A percentile compares a stretch with the other conserved stretches of the same genome.
phyloP scores from a whole-genome alignment of 2,113 vertebrate genomes.

The Willisornis vidua region DNA sequence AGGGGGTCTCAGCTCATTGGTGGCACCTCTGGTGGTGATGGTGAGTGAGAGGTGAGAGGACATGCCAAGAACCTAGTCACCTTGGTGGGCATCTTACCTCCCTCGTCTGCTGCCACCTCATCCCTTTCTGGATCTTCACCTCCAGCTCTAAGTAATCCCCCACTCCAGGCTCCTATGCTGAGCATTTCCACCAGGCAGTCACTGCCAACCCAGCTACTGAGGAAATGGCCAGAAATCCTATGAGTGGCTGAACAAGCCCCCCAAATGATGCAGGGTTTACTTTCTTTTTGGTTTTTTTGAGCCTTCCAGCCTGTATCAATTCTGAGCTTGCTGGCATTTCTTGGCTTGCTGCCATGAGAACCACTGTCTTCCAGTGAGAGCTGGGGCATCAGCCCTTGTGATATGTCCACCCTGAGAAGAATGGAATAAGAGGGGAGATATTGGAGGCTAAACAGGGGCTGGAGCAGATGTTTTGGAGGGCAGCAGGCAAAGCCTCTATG shows the following conservation, averaged over 20 bases:
- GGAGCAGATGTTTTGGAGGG: not conserved
- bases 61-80: accelerated
- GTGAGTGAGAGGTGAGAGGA: not conserved
- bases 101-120: not conserved
- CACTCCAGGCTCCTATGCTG: accelerated
- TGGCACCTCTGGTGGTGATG: not conserved
- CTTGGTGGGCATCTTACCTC: not conserved
- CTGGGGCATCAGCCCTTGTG: not conserved
- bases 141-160: not conserved
- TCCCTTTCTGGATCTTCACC: not conserved
- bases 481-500: not conserved
- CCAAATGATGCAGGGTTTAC: not conserved
- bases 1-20: accelerated
- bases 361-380: not conserved
- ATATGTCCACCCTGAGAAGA: not conserved
- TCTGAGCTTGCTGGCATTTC: not conserved
- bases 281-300: not conserved
- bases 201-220: not conserved
- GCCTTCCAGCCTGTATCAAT: not conserved
- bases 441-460: not conserved
- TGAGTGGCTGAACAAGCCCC: not conserved
- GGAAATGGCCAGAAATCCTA: not conserved
- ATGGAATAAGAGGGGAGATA: not conserved
- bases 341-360: accelerated
- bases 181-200: not conserved